A percentile compares a stretch with the other conserved stretches of the same genome.
Evolutionary conservation across 1,140 invertebrate genomes (phyloP).

Genomic region (Saccostrea echinata): DNA sequence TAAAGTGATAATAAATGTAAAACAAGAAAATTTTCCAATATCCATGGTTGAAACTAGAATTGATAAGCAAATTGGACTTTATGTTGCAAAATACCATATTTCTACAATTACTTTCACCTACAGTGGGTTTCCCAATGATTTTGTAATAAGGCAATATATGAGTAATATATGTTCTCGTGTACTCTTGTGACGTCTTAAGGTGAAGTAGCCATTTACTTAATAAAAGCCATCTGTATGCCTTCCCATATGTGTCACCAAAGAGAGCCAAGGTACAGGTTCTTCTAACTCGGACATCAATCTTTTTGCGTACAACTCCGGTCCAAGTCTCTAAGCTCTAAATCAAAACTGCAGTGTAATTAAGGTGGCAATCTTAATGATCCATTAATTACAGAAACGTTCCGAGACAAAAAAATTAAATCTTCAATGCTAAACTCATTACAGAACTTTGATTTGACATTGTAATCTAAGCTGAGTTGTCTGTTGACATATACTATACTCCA

Average conservation of each 20-base stretch:
- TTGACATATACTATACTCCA: not conserved
- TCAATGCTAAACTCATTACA: not conserved
- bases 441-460: not conserved
- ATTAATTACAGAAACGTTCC: not conserved
- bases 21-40: no score
- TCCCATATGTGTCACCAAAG: conserved; percentile 11
- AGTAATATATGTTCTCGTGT: not conserved
- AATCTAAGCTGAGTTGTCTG: not conserved
- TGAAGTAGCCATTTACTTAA: conserved; percentile 4
- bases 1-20: no score
- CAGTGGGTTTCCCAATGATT: not conserved
- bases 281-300: not conserved
- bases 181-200: not conserved
- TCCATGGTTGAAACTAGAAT: no score
- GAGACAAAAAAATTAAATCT: not conserved
- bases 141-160: not conserved
- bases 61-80: no score
- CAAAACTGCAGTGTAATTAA: not conserved
- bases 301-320: not conserved
- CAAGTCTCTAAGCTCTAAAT: not conserved
- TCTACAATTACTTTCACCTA: not conserved
- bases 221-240: not conserved
- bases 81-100: no score
- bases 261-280: not conserved
- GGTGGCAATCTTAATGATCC: not conserved